Conservation (phyloP, 30 jellyfish, hydroid and myxozoan genomes). For the Hydra vulgaris region DNA sequence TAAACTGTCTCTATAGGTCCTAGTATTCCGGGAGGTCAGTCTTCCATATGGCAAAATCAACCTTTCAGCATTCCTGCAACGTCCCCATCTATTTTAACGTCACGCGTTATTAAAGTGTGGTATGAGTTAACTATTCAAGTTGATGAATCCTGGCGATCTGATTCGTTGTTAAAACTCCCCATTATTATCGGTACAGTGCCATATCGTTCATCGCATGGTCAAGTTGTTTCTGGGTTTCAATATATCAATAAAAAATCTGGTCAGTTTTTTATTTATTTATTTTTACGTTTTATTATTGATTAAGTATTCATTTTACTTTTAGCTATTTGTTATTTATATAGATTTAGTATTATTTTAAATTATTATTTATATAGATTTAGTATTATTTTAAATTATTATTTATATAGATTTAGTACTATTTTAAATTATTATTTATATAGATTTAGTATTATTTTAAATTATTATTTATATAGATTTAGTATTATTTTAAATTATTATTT, state of each 20-base stretch:
- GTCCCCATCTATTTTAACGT: slow-evolving; percentile 26
- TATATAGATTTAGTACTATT: background rate
- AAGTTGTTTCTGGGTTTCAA: background rate
- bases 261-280: background rate
- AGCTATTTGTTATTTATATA: no score
- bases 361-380: no score
- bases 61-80: slow-evolving; percentile 34
- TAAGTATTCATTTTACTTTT: no score
- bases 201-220: slow-evolving; percentile 14
- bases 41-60: slow-evolving; percentile 21
- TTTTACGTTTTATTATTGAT: no score
- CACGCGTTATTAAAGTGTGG: slow-evolving; percentile 16
- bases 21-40: slow-evolving; percentile 22
- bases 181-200: slow-evolving; percentile 30
- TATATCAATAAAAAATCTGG: background rate
- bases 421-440: no score
- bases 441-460: no score
- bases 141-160: slow-evolving; percentile 43
- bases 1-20: slow-evolving; percentile 17
- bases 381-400: no score
- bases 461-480: background rate
- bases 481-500: no score
- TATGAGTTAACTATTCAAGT: slow-evolving; percentile 26
- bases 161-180: slow-evolving; percentile 24
- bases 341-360: no score